Conservation (phyloP, 2,113 vertebrate species). For the Alethe diademata region DNA sequence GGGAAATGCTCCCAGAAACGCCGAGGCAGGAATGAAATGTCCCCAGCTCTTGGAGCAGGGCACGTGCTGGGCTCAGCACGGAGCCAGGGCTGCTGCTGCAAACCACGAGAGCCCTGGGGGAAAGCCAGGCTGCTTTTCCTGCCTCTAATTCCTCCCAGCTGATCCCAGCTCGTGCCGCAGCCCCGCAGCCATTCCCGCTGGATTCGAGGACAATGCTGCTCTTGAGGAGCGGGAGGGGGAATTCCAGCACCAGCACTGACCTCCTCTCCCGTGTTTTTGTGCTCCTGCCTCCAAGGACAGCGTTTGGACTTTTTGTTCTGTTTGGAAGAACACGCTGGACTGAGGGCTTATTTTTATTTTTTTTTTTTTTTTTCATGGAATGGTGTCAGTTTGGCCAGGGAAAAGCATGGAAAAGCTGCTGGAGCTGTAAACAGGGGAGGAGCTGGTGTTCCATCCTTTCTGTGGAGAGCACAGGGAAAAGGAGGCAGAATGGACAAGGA, state of each 20-base stretch:
- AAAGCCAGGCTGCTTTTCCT: neutral
- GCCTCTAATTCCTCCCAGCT: neutral
- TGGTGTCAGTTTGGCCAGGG: neutral
- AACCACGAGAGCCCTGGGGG: neutral
- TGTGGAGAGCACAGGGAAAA: neutral
- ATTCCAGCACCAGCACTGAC: neutral
- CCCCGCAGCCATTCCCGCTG: neutral
- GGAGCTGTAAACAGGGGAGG: neutral
- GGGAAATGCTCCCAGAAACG: neutral
- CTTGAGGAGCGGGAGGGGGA: neutral
- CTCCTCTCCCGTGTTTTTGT: neutral
- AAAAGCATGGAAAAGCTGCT: neutral
- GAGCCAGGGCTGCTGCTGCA: neutral
- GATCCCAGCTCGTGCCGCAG: neutral
- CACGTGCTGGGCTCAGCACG: neutral
- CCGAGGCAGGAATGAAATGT: rapidly evolving
- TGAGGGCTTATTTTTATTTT: neutral
- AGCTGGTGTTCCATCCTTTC: neutral
- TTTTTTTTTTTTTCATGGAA: neutral
- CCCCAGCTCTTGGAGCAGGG: neutral
- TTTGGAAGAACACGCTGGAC: neutral
- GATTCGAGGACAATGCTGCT: neutral
- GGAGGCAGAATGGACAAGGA: neutral
- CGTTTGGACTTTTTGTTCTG: slow-evolving; percentile 1
- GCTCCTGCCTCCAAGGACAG: neutral